Percentiles rank a stretch among this genome's conserved stretches.
These are phyloP conservation scores for Syrmaticus mikado DNA, from an alignment of 2,113 vertebrate genomes.

Conservation along the genomic window DNA sequence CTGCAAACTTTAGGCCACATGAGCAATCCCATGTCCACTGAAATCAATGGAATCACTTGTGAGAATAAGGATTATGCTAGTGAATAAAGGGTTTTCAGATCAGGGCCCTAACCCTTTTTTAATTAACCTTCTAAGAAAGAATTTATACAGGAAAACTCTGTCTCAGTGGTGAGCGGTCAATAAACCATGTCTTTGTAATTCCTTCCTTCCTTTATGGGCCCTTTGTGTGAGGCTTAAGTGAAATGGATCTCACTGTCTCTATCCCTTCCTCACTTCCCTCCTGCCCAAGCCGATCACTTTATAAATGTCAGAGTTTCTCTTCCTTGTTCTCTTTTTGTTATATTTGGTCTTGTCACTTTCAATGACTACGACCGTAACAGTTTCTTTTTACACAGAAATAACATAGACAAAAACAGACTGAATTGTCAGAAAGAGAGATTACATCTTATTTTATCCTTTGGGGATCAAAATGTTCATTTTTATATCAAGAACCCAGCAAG, in stretches of 20 bases:
- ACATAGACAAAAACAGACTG: not conserved
- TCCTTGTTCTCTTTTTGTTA: not conserved
- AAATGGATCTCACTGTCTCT: constrained; percentile 41
- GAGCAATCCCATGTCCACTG: not conserved
- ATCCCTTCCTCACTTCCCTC: constrained; percentile 1
- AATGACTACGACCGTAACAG: not conserved
- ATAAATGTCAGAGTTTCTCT: constrained; percentile 33
- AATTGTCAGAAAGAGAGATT: not conserved
- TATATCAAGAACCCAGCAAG: not conserved
- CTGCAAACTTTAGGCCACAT: not conserved
- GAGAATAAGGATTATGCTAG: constrained; percentile 14
- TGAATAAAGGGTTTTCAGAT: constrained; percentile 30
- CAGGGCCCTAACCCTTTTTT: constrained; percentile 19
- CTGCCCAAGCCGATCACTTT: not conserved
- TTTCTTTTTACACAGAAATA: not conserved
- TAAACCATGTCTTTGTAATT: constrained; percentile 60
- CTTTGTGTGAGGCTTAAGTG: constrained; percentile 55
- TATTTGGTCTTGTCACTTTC: not conserved
- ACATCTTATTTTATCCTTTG: not conserved
- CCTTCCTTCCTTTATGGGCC: constrained; percentile 34
- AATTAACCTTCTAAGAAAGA: constrained; percentile 50
- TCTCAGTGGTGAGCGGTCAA: constrained; percentile 36
- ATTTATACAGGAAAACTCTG: constrained; percentile 39
- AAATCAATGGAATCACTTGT: constrained; percentile 34
- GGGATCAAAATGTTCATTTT: not conserved